Conservation (phyloP, 2,888 invertebrate genomes). For the Epiblema foenella region DNA sequence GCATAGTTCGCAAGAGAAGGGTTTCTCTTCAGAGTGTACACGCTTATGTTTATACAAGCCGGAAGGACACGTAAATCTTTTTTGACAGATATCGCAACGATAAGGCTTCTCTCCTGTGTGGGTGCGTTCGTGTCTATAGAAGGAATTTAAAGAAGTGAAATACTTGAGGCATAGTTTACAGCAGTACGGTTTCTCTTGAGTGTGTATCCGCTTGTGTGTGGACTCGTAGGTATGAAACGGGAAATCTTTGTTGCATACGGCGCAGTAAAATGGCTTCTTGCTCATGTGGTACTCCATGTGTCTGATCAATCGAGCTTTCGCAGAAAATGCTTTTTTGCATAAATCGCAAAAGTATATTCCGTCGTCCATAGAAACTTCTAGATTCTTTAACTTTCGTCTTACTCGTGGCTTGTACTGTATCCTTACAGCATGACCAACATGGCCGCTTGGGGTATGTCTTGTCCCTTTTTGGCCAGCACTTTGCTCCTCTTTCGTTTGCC, state of each 20-base stretch:
- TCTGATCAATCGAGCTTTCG: not conserved
- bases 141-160: not conserved
- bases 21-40: not conserved
- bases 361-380: not conserved
- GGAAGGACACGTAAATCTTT: not conserved
- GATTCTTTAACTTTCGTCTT: not conserved
- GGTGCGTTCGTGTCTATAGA: not conserved
- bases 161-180: slow-evolving; percentile 8
- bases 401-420: not conserved
- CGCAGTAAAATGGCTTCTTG: not conserved
- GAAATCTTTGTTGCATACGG: slow-evolving; percentile 2
- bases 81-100: not conserved
- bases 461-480: not conserved
- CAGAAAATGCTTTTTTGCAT: not conserved
- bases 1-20: not conserved
- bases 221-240: not conserved
- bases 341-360: slow-evolving; percentile 1
- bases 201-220: not conserved
- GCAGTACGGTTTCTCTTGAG: not conserved
- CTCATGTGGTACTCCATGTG: not conserved
- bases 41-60: not conserved
- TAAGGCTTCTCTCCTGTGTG: slow-evolving; percentile 8
- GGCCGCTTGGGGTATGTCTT: no score
- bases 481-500: not conserved
- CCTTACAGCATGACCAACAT: no score